These are phyloP conservation scores for Argya squamiceps DNA, from an alignment of 2,797 vertebrate species.

Conservation along the genomic window DNA sequence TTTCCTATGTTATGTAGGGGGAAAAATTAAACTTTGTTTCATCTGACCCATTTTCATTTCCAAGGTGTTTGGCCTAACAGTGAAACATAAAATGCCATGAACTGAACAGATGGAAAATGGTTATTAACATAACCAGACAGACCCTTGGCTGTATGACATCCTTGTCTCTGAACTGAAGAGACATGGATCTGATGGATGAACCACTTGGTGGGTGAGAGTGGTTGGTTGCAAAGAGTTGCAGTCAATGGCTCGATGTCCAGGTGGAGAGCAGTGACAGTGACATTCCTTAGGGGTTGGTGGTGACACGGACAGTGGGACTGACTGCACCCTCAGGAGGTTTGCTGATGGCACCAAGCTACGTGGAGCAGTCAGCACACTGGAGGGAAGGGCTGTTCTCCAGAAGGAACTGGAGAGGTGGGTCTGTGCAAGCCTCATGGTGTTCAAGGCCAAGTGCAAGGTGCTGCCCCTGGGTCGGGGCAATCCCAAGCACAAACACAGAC, in stretches of 20 bases:
- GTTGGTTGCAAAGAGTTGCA: neutral
- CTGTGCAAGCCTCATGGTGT: neutral
- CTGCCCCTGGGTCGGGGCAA: fast-evolving
- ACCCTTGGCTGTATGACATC: neutral
- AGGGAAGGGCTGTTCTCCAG: neutral
- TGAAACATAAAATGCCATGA: neutral
- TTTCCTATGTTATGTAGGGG: neutral
- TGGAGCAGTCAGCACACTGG: neutral
- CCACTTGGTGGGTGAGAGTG: neutral
- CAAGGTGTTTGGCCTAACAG: neutral
- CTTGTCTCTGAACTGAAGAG: neutral
- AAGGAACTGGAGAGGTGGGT: neutral
- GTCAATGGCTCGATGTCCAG: fast-evolving
- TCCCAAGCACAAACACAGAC: neutral
- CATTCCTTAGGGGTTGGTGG: neutral
- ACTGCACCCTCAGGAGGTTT: neutral
- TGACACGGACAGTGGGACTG: fast-evolving
- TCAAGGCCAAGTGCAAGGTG: neutral
- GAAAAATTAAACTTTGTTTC: neutral
- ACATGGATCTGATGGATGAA: neutral
- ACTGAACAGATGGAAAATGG: neutral
- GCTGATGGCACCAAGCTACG: neutral
- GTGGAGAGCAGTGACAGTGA: neutral
- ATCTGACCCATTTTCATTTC: neutral
- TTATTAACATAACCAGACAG: neutral